Percentiles rank a stretch among this genome's conserved stretches.
These are phyloP conservation scores for Catharus minimus DNA, from an alignment of 2,113 vertebrate genomes.

Conservation along the genomic window DNA sequence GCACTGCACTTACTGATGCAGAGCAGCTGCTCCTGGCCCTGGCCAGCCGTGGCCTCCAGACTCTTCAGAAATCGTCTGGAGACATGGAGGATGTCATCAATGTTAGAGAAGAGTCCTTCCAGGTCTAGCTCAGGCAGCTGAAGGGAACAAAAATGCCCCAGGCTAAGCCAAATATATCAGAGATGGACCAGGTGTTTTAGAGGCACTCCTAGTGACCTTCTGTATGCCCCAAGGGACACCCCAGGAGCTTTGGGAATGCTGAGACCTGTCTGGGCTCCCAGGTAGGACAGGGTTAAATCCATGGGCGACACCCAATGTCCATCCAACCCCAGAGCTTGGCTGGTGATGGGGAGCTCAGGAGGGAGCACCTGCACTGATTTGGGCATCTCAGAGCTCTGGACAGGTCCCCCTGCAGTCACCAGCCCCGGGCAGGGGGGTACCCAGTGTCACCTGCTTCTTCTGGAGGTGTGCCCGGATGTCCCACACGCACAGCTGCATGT, in stretches of 20 bases:
- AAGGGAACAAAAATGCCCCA: constrained; percentile 11
- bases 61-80: constrained; percentile 80
- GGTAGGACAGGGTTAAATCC: neutral
- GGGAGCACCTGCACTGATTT: neutral
- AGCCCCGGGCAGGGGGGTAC: neutral
- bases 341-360: neutral
- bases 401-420: neutral
- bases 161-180: neutral
- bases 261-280: neutral
- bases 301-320: neutral
- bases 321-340: neutral
- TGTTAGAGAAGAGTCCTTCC: constrained; percentile 87
- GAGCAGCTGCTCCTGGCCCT: constrained; percentile 74
- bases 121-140: constrained; percentile 84
- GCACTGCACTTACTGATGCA: constrained; percentile 80
- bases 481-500: constrained; percentile 76
- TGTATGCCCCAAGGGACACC: rapidly evolving
- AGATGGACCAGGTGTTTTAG: rapidly evolving
- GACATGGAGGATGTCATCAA: constrained; percentile 82
- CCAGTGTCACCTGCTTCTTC: constrained; percentile 61
- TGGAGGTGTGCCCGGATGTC: constrained; percentile 82
- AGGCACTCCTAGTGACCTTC: neutral
- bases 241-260: neutral
- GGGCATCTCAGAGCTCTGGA: rapidly evolving
- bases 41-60: constrained; percentile 74